Evolutionary conservation across 1,140 invertebrate genomes (phyloP), one percentile per base, ranked within the genome.

Genomic region (Pollicipes pollicipes): DNA sequence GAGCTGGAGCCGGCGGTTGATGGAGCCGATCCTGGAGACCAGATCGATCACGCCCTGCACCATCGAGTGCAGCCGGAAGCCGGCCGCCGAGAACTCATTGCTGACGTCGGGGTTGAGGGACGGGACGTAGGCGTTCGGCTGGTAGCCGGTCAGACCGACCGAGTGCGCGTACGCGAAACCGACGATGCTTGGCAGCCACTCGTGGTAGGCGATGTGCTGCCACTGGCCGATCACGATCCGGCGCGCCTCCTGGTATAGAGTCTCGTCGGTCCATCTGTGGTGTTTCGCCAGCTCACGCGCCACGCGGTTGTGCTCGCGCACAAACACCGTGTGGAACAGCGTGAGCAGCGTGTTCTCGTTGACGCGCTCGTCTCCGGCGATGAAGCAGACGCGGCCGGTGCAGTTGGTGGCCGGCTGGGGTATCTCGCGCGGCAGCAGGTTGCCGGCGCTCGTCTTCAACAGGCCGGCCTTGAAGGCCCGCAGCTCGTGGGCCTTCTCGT

Each of bases 301-400:
- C 74, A 58, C 17, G 68, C 72, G 66, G 71, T n/a, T n/a, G n/a
- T n/a, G n/a, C n/a, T n/a, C n/a, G n/a, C n/a, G n/a, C n/a, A n/a
- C n/a, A n/a, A n/a, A 70, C 4, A 96, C 78, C 0, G 90, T 88
- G 75, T 97, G 94, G 0, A 97, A 79, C 0, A 77, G 73, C 6
- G 79, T 77, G 64, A 80, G 73, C 31, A 78, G 74, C 37, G 84
- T 75, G 74, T 87, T 84, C 77, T 87, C 85, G 77, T 87, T 87
- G 1, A 80, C 83, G 70, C 85, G 75, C 70, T 79, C 76, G 76
- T 87, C 85, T 68, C 86, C 85, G 75, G 82, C 63, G 10, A 24
- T 4, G 63, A 64, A 64, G 26, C 63, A 64, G 63, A n/a, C 26
- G 27, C 63, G 6, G 21, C 63, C 26, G 63, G 26, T n/a, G 26